Evolutionary conservation across 53 echinoderm and acorn worm species (phyloP), one percentile per base, ranked within the genome.

Genomic region (Stichopus horrens): DNA sequence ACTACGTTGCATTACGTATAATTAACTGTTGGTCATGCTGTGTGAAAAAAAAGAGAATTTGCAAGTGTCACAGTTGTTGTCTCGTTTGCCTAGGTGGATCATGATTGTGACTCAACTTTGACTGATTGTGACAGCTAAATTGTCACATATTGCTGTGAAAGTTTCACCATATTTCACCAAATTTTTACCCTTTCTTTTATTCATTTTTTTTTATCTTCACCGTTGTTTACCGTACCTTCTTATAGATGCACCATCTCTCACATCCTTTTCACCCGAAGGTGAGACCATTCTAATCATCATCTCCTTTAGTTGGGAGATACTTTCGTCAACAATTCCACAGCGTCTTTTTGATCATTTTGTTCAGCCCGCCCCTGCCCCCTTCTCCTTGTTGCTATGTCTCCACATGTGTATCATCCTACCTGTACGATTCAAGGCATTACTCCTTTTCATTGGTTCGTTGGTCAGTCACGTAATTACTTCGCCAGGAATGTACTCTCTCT

Each of bases 241-340:
- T 81, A n/a, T 85, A 85, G 85, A 67, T 85, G 51, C 85, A 85
- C 68, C 85, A 67, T 52, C 68, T 67, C 23, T 53, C 66, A 52
- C 60, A 63, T 85, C 20, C 52, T 85, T 52, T 59, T 23, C 66
- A 14, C 52, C 67, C 1, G 85, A 85, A 85, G 85, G 85, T 85
- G 85, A 85, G 85, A 85, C 58, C 81, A 81, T 54, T 81, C 58
- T 81, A 56, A 58, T 54, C 21, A 58, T 57, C 9, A 21, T 13
- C 9, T 75, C 54, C 16, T 20, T 71, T 71, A 71, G 71, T 71
- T 71, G 71, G 71, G 71, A 71, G 71, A 71, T 71, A 63, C 16
- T 5, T n/a, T 37, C 37, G 2, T 37, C 37, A 37, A 37, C 37
- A 37, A 0, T 37, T 37, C 37, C 37, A 37, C 37, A 37, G 37